Percentiles rank a stretch among this genome's conserved stretches.
Conservation (phyloP, 2,797 vertebrate species). For the Urocyon cinereoargenteus region DNA sequence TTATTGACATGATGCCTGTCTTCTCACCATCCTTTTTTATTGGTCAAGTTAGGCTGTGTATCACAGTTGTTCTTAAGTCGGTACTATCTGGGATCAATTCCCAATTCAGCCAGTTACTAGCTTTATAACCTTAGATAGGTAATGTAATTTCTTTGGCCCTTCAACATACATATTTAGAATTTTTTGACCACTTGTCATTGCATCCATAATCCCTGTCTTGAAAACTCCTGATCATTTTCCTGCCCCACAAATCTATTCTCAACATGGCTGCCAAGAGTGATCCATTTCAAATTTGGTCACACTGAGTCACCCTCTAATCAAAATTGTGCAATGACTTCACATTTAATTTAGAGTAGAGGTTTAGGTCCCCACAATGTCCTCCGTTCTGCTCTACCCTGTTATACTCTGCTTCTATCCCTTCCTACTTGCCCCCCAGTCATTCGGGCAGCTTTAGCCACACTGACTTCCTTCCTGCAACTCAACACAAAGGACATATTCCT, state of each 20-base stretch:
- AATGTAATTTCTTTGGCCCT: background rate
- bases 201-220: background rate
- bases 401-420: background rate
- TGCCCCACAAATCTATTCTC: background rate
- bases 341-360: background rate
- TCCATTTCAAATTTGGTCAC: background rate
- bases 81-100: background rate
- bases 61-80: background rate
- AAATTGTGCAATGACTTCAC: background rate
- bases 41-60: background rate
- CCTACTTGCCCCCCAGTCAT: no score
- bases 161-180: constrained; percentile 12
- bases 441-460: background rate
- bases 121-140: background rate
- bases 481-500: background rate
- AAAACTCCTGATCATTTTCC: background rate
- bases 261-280: background rate
- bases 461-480: background rate
- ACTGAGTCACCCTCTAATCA: background rate
- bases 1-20: constrained; percentile 13
- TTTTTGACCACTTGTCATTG: background rate
- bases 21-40: constrained; percentile 26
- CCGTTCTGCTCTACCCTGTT: rapidly evolving
- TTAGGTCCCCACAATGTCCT: background rate
- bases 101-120: background rate